phyloP scores from a whole-genome alignment of 2,888 invertebrate genomes.

The Melipona beecheii region DNA sequence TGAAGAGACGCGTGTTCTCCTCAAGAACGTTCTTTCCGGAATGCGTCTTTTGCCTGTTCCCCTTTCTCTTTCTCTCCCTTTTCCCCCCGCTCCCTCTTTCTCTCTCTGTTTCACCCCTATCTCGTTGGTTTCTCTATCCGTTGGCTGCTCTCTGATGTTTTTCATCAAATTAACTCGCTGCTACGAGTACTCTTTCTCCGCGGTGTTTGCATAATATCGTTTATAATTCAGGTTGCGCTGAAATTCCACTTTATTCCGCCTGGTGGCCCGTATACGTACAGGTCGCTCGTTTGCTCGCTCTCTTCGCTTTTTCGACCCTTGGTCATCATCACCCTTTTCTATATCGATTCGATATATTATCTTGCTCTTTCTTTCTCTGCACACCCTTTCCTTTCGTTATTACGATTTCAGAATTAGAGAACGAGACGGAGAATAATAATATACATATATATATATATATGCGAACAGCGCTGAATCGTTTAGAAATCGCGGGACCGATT shows the following conservation, averaged over 20 bases:
- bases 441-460: too few species aligned
- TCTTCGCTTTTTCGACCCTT: slow-evolving; percentile 56
- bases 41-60: slow-evolving; percentile 77
- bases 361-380: slow-evolving; percentile 30
- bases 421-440: not conserved
- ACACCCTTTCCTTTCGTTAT: not conserved
- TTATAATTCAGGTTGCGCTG: slow-evolving; percentile 82
- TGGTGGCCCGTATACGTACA: slow-evolving; percentile 48
- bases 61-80: slow-evolving; percentile 63
- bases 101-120: slow-evolving; percentile 50
- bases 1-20: slow-evolving; percentile 52
- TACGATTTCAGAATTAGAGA: not conserved
- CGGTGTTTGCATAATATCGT: slow-evolving; percentile 82
- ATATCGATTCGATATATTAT: slow-evolving; percentile 25
- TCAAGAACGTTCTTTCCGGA: slow-evolving; percentile 63
- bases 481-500: not conserved
- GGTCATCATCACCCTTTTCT: slow-evolving; percentile 15
- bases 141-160: slow-evolving; percentile 75
- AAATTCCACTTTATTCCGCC: slow-evolving; percentile 78
- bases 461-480: not conserved
- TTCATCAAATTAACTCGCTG: slow-evolving; percentile 82
- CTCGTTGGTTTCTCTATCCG: slow-evolving; percentile 28
- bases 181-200: slow-evolving; percentile 71
- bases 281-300: slow-evolving; percentile 57
- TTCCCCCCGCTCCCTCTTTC: slow-evolving; percentile 28